Percentiles rank a stretch among this genome's conserved stretches.
phyloP scores from a whole-genome alignment of 2,888 invertebrate species.

The Synergus gifuensis region DNA sequence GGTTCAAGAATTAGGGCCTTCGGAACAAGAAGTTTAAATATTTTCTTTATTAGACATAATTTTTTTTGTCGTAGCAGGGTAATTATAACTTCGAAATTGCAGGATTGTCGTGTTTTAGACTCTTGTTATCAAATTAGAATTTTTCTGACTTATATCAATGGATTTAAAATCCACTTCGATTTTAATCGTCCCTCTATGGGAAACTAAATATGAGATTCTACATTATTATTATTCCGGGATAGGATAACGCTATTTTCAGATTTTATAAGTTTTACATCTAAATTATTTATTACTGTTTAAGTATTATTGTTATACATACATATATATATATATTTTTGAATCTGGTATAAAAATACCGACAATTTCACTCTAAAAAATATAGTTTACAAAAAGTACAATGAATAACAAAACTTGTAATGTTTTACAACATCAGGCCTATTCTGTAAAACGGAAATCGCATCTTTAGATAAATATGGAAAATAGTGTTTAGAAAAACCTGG shows the following conservation, averaged over 20 bases:
- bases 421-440: constrained; percentile 41
- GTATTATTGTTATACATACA: constrained; percentile 16
- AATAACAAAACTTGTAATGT: constrained; percentile 13
- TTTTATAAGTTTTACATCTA: constrained; percentile 26
- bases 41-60: constrained; percentile 34
- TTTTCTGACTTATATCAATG: constrained; percentile 15
- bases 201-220: constrained; percentile 6
- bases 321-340: constrained; percentile 20
- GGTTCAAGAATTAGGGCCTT: constrained; percentile 71
- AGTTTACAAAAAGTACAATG: constrained; percentile 31
- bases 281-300: constrained; percentile 34
- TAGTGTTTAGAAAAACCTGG: constrained; percentile 8
- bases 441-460: constrained; percentile 26
- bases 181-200: not conserved
- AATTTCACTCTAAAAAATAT: not conserved
- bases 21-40: constrained; percentile 61
- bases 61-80: constrained; percentile 22
- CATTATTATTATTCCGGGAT: constrained; percentile 29
- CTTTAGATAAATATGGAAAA: not conserved
- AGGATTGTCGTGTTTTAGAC: constrained; percentile 17
- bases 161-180: constrained; percentile 3
- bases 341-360: constrained; percentile 14
- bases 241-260: constrained; percentile 28
- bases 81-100: constrained; percentile 8
- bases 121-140: not conserved